Evolutionary conservation across 2,797 vertebrate genomes (phyloP).

Genomic region (Apodemus agrarius): DNA sequence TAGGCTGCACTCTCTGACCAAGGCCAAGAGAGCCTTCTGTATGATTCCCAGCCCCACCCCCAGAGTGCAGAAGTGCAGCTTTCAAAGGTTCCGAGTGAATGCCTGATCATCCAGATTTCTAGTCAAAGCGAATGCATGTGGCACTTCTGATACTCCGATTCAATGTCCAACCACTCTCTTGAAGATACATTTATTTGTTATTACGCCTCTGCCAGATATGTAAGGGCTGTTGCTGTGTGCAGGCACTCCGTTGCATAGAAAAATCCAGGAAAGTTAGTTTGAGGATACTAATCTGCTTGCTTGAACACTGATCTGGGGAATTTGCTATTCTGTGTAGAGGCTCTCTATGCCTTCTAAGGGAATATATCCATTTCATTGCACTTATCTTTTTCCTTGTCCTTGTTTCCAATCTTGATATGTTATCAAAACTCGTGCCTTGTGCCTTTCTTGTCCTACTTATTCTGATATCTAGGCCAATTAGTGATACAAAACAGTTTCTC

Average conservation of each 20-base stretch:
- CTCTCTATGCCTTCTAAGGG: not conserved
- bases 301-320: not conserved
- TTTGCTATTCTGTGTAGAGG: not conserved
- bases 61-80: accelerated
- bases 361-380: not conserved
- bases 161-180: not conserved
- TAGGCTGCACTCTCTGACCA: not conserved
- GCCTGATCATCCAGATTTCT: not conserved
- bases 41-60: not conserved
- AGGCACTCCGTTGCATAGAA: not conserved
- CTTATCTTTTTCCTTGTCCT: not conserved
- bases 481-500: not conserved
- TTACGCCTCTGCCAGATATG: not conserved
- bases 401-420: not conserved
- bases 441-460: not conserved
- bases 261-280: not conserved
- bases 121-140: not conserved
- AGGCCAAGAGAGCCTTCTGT: not conserved
- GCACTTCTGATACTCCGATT: not conserved
- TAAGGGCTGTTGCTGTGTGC: not conserved
- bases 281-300: not conserved
- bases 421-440: accelerated
- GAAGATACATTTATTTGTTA: not conserved
- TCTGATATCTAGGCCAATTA: not conserved
- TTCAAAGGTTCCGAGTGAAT: not conserved